phyloP scores from a whole-genome alignment of 2,888 invertebrate genomes.

The Eulithis testata region DNA sequence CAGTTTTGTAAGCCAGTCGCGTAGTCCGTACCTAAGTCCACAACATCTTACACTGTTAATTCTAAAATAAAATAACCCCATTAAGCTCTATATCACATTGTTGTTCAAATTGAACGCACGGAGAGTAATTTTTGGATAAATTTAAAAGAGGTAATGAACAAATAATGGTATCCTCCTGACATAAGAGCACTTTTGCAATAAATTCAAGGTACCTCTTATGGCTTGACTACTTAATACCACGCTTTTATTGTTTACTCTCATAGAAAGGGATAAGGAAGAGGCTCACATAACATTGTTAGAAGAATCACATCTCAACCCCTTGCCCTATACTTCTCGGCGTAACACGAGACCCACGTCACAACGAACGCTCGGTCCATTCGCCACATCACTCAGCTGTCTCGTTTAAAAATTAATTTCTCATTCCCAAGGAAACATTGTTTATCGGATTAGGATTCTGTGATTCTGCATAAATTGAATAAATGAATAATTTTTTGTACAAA shows the following conservation, averaged over 20 bases:
- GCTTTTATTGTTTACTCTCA: constrained; percentile 23
- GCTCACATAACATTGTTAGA: constrained; percentile 30
- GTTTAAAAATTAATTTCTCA: constrained; percentile 36
- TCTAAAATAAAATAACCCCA: too few relatives aligned
- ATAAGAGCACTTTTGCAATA: background rate
- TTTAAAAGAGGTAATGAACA: too few relatives aligned
- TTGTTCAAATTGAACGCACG: too few relatives aligned
- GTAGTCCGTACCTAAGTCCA: background rate
- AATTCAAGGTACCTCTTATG: background rate
- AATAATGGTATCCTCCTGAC: too few relatives aligned
- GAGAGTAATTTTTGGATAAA: too few relatives aligned
- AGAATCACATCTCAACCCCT: constrained; percentile 31
- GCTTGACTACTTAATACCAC: background rate
- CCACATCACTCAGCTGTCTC: constrained; percentile 33
- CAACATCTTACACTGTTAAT: background rate
- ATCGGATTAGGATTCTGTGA: constrained; percentile 25
- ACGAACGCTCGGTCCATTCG: constrained; percentile 24
- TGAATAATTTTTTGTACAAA: constrained; percentile 16
- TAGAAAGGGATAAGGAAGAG: constrained; percentile 26
- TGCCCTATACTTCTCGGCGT: constrained; percentile 13
- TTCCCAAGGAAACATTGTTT: constrained; percentile 26
- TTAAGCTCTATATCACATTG: too few relatives aligned
- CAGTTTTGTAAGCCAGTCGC: background rate
- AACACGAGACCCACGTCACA: constrained; percentile 37
- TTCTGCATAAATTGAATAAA: constrained; percentile 24